These are phyloP conservation scores for Pao palembangensis DNA, from an alignment of 2,113 vertebrate genomes.

Conservation along the genomic window DNA sequence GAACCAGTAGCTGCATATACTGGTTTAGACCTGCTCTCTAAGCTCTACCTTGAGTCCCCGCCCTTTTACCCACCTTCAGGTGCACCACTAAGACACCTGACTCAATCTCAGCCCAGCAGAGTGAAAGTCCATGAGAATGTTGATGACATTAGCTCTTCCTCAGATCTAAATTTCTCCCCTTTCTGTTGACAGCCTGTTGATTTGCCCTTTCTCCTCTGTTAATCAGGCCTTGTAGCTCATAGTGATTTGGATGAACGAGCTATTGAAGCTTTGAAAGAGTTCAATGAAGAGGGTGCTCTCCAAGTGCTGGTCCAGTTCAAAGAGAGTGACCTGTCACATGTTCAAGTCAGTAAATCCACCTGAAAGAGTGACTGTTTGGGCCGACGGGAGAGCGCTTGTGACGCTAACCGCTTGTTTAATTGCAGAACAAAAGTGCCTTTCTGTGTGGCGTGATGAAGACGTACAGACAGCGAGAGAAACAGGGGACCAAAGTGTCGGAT, in stretches of 20 bases:
- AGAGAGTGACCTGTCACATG: conserved; percentile 98
- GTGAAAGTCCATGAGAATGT: no score
- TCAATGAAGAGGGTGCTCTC: conserved; percentile 96
- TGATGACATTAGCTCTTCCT: neutral
- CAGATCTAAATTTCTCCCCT: neutral
- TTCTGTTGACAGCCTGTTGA: neutral
- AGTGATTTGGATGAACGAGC: conserved; percentile 97
- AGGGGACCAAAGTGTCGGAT: conserved; percentile 94
- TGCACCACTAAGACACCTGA: no score
- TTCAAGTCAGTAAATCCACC: conserved; percentile 82
- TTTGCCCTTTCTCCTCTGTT: neutral
- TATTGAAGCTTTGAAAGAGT: conserved; percentile 96
- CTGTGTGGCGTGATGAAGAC: conserved; percentile 99
- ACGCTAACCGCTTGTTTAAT: no score
- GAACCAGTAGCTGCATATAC: no score
- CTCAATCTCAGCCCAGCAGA: no score
- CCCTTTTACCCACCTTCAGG: no score
- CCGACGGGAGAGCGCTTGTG: no score
- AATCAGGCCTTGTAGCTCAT: conserved; percentile 90
- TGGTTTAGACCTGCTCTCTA: no score
- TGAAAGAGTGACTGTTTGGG: neutral
- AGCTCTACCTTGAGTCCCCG: no score
- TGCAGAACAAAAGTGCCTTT: conserved; percentile 99
- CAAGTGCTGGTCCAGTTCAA: conserved; percentile 98
- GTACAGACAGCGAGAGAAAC: conserved; percentile 97